Evolutionary conservation across 2,888 invertebrate species (phyloP).

Genomic region (Campoplex nolae): DNA sequence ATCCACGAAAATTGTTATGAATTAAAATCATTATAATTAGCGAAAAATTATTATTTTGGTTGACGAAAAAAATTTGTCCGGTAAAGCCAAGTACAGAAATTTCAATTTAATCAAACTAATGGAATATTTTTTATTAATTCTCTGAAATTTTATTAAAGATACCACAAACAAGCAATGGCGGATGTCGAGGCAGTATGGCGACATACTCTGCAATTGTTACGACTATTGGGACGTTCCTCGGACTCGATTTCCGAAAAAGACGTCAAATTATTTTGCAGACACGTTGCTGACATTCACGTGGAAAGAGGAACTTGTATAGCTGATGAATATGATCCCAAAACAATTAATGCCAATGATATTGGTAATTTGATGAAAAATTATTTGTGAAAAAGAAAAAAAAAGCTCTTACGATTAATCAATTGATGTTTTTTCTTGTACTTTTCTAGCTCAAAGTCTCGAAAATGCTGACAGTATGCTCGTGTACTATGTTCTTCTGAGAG

Average conservation of each 20-base stretch:
- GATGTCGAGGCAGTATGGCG: conserved; percentile 94
- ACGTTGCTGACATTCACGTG: conserved; percentile 92
- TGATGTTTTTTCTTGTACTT: conserved; percentile 63
- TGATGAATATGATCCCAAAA: conserved; percentile 91
- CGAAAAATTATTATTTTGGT: too few species aligned
- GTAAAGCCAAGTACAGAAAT: background rate
- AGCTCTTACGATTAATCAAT: conserved; percentile 41
- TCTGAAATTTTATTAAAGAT: conserved; percentile 83
- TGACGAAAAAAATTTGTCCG: too few species aligned
- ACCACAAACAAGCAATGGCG: conserved; percentile 92
- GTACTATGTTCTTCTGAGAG: conserved; percentile 95
- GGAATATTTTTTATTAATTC: background rate
- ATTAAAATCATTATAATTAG: too few species aligned
- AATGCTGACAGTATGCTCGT: conserved; percentile 95
- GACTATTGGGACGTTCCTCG: conserved; percentile 91
- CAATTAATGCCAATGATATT: conserved; percentile 87
- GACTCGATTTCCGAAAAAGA: conserved; percentile 92
- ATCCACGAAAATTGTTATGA: too few species aligned
- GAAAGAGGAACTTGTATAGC: conserved; percentile 92
- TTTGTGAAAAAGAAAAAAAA: conserved; percentile 31
- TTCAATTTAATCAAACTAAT: background rate
- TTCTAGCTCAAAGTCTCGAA: conserved; percentile 89
- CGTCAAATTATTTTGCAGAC: conserved; percentile 95
- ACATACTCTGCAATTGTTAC: conserved; percentile 92
- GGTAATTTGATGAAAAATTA: conserved; percentile 79